Evolutionary conservation across 1,140 invertebrate genomes (phyloP).

Genomic region (Cotesia glomerata): DNA sequence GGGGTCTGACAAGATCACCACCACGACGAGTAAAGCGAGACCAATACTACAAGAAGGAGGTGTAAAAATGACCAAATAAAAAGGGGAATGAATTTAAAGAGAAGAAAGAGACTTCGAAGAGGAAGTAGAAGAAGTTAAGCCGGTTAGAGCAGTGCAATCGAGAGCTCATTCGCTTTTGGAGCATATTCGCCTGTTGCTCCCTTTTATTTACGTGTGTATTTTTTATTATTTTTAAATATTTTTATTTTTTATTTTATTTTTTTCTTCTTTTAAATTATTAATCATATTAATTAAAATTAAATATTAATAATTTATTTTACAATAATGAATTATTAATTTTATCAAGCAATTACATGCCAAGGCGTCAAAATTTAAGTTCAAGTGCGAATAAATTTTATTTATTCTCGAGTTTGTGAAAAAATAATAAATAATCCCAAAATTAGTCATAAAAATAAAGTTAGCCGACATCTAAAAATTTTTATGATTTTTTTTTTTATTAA

Average conservation of each 20-base stretch:
- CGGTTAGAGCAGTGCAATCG: conserved; percentile 10
- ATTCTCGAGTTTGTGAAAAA: too few species aligned
- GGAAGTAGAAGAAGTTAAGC: conserved; percentile 15
- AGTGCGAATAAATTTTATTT: too few species aligned
- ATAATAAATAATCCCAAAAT: too few species aligned
- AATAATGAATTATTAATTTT: too few species aligned
- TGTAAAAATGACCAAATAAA: not conserved
- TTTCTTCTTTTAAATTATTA: not conserved
- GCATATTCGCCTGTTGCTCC: conserved; percentile 27
- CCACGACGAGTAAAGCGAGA: not conserved
- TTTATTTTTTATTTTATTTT: not conserved
- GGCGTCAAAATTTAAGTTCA: too few species aligned
- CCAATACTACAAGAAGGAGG: not conserved
- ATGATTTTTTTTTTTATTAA: too few species aligned
- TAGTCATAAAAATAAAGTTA: too few species aligned
- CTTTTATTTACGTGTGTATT: not conserved
- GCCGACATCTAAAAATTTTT: too few species aligned
- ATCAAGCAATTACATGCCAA: too few species aligned
- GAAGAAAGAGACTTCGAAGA: conserved; percentile 5
- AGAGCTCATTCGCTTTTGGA: conserved; percentile 3
- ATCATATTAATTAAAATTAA: too few species aligned
- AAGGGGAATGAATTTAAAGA: not conserved
- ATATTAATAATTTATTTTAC: too few species aligned
- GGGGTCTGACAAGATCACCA: not conserved
- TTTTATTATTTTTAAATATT: not conserved